These are phyloP conservation scores for Torymus tubicola DNA, from an alignment of 2,888 invertebrate genomes.

Conservation along the genomic window DNA sequence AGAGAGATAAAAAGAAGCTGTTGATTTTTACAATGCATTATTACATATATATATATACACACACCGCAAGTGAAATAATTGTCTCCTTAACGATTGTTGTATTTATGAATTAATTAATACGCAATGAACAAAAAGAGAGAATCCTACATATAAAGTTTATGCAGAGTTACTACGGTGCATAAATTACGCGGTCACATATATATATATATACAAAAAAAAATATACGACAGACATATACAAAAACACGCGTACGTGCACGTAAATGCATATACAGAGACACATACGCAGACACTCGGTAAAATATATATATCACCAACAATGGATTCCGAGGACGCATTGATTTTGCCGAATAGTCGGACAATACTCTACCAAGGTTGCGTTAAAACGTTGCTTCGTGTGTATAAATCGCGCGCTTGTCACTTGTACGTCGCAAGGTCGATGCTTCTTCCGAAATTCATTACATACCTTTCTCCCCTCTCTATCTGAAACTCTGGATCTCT, in stretches of 20 bases:
- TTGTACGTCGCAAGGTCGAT: conserved; percentile 41
- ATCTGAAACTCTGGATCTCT: not conserved
- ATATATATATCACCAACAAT: conserved; percentile 32
- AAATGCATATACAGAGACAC: conserved; percentile 5
- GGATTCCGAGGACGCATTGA: conserved; percentile 49
- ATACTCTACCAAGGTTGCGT: conserved; percentile 47
- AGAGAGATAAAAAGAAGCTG: conserved; percentile 4
- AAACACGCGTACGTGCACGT: not conserved
- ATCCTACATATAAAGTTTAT: conserved; percentile 60
- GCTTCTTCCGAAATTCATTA: conserved; percentile 46
- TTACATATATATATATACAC: not conserved
- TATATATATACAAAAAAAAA: conserved; percentile 19
- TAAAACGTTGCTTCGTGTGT: conserved; percentile 52
- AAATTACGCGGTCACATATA: conserved; percentile 21
- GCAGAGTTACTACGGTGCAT: conserved; percentile 47
- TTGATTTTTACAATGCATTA: conserved; percentile 40
- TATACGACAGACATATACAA: conserved; percentile 11
- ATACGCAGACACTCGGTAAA: conserved; percentile 26
- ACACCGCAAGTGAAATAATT: conserved; percentile 43
- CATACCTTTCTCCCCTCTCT: not conserved
- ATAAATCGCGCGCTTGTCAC: conserved; percentile 22
- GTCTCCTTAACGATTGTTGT: conserved; percentile 66
- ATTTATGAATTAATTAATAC: conserved; percentile 61
- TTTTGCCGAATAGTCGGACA: conserved; percentile 46
- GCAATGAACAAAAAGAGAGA: conserved; percentile 61